A percentile compares a stretch with the other conserved stretches of the same genome.
phyloP scores from a whole-genome alignment of 2,888 invertebrate genomes.

The Cotesia congregata region DNA sequence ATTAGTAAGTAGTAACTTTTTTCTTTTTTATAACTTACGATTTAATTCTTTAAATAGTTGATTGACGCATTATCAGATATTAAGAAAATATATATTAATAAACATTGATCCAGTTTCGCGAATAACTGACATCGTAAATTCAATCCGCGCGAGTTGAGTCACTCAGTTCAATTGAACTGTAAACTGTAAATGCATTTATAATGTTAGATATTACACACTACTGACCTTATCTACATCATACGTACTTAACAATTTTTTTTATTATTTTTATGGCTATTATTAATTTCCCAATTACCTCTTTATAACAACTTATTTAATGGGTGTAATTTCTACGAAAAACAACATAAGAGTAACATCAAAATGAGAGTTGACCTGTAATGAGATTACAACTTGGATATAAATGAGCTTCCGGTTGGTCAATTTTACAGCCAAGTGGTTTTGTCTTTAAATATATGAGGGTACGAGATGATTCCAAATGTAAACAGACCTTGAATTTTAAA shows the following conservation, averaged over 20 bases:
- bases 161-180: conserved; percentile 51
- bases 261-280: not conserved
- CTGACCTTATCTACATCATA: conserved; percentile 33
- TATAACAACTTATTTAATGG: not conserved
- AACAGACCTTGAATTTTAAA: not conserved
- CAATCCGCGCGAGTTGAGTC: conserved; percentile 40
- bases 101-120: conserved; percentile 12
- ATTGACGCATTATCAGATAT: not conserved
- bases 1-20: too few relatives aligned
- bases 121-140: conserved; percentile 4
- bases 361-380: not conserved
- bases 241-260: not conserved
- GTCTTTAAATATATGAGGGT: not conserved
- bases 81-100: not conserved
- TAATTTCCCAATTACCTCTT: not conserved
- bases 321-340: not conserved
- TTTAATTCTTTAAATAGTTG: not conserved
- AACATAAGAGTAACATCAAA: not conserved
- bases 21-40: not conserved
- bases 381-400: not conserved
- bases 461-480: not conserved
- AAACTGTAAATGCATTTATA: conserved; percentile 48
- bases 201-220: conserved; percentile 37
- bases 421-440: not conserved
- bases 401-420: not conserved